Conservation (phyloP, 2,888 invertebrate species). For the Timandra comae region DNA sequence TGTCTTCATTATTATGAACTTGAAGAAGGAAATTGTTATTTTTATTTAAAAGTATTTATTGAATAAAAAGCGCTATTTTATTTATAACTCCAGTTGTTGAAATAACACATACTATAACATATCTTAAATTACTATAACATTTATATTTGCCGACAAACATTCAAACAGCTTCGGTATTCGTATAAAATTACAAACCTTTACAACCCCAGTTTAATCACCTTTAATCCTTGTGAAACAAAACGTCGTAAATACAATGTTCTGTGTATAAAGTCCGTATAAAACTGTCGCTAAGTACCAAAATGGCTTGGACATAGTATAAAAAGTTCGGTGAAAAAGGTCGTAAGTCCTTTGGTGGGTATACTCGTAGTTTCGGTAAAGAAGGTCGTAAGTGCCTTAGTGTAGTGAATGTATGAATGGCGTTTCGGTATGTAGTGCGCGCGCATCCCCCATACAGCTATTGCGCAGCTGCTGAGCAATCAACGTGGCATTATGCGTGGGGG, state of each 20-base stretch:
- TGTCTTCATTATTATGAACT: too few species aligned
- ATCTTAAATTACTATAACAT: constrained; percentile 3
- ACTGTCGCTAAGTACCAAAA: too few species aligned
- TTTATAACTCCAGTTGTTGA: too few species aligned
- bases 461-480: constrained; percentile 67
- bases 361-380: too few species aligned
- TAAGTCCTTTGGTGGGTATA: constrained; percentile 2
- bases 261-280: constrained; percentile 5
- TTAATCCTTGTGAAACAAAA: constrained; percentile 13
- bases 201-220: constrained; percentile 20
- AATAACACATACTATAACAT: too few species aligned
- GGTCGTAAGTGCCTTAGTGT: constrained; percentile 6
- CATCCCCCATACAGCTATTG: constrained; percentile 35
- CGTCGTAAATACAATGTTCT: constrained; percentile 12
- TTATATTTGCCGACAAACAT: constrained; percentile 17
- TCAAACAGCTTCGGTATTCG: constrained; percentile 15
- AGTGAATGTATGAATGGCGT: constrained; percentile 10
- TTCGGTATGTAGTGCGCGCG: constrained; percentile 13
- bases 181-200: constrained; percentile 16
- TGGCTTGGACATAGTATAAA: too few species aligned
- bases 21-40: too few species aligned
- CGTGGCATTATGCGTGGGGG: constrained; percentile 64
- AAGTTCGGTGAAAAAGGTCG: background rate
- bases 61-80: too few species aligned
- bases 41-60: too few species aligned